Base-by-base conservation (phyloP, 2,113 vertebrate species). In the Myxocyprinus asiaticus region DNA sequence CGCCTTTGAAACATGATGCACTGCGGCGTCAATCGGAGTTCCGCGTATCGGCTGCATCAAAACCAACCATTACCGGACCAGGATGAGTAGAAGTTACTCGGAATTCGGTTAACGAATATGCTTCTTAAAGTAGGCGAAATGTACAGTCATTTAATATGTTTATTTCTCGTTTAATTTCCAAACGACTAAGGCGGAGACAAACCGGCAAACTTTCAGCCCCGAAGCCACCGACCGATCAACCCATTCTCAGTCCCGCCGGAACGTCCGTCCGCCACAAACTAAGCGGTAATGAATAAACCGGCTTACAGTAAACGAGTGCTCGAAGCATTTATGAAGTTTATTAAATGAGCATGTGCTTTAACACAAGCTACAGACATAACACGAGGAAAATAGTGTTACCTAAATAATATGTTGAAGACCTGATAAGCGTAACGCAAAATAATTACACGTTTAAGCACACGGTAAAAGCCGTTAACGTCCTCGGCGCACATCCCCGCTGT, bases 1-100 rank as follows among this genome's bases (percentile, higher is more conserved):
- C 12, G 14, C 17, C 0, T 14, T 33, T 9, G 47, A 63, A 48
- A 51, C 0, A 45, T 17, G 72, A 51, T 63, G 45, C 58, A 51
- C 22, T 10, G 48, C 8, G 33, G 47, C 22, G 47, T 65, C 50
- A 9, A 48, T 53, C 45, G 6, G 10, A 76, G 61, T 65, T 76
- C 48, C 73, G 73, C 58, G 58, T 65, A 55, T 76, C 62, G 48
- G 14, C 73, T 65, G 22, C 73, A 76, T 43, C 62, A 76, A 17
- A 63, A 22, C 9, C 15, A 62, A 0, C 59, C 70, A 55, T 17
- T 44, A 7, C 15, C 9, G 5, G 55, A 58, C 42, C 10, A 3
- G 33, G 12, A 59, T 58, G 55, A 58, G 5, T 6, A 12, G 4
- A 64, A 11, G 15, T n/a, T 9, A 9, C 5, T 51, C 44, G 11